Base-by-base conservation (phyloP, 1,140 invertebrate genomes). In the Lordiphosa mommai region DNA sequence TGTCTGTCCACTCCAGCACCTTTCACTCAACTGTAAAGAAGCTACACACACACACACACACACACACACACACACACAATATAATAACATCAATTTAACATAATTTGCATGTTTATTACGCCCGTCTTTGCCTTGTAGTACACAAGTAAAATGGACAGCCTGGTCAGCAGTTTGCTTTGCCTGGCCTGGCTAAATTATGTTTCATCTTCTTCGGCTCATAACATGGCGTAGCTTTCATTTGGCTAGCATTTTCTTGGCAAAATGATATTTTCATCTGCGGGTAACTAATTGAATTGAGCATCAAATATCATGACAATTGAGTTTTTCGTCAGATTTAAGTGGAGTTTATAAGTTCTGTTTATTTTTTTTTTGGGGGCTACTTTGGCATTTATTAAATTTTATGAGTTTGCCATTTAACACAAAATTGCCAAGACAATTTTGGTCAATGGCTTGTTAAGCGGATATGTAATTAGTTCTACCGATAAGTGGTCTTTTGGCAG, bases 61-160 rank as follows among this genome's bases (percentile, higher is more conserved):
- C 12, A 41, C 38, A 40, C n/a, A 20, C 16, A 20, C 9, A 40
- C n/a, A 23, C 12, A 41, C 1, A 37, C 14, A 20, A 40, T n/a
- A 43, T 43, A 43, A 43, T 43, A 43, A 43, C 40, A 43, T 43
- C 40, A 43, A 43, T 43, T 43, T 43, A 43, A 17, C 40, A 43
- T 43, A 43, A 43, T 43, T 43, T 43, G 40, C 40, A 43, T 43
- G 40, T 43, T 43, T 43, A 43, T 43, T 43, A 43, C 40, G 40
- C 40, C 38, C 10, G 17, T 20, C 17, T 4, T 3, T 2, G 17
- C 3, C 20, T 23, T 23, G 20, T 23, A 23, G 20, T 23, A 23
- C 20, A 23, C 20, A 23, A 23, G 20, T 23, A 23, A 23, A 23
- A 23, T 23, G 4, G 16, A 6, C 40, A 27, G 27, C 20, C 40